phyloP scores from a whole-genome alignment of 2,797 vertebrate genomes.

The Siniperca scherzeri region DNA sequence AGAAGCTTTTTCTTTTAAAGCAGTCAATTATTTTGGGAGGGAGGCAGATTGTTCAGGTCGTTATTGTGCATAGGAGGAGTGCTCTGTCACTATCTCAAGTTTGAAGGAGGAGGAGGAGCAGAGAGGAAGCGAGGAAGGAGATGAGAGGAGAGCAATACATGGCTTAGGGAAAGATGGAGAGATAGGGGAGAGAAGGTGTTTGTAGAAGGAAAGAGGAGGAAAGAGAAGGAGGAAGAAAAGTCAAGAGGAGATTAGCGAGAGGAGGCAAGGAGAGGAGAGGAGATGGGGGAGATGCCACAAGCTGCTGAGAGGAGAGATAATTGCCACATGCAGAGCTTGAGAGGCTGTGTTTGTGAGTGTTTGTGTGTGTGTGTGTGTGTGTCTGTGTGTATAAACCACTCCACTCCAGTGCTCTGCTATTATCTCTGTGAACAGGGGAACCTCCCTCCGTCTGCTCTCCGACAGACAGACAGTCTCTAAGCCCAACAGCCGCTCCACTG shows the following conservation, averaged over 20 bases:
- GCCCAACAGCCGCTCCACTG: constrained; percentile 53
- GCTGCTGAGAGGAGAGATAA: constrained; percentile 79
- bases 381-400: constrained; percentile 67
- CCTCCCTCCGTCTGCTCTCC: constrained; percentile 71
- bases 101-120: constrained; percentile 7
- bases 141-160: constrained; percentile 27
- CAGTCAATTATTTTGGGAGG: not conserved
- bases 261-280: constrained; percentile 30
- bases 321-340: constrained; percentile 77
- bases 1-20: not conserved
- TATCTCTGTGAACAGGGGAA: constrained; percentile 72
- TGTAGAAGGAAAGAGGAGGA: constrained; percentile 1
- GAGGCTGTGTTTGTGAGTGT: constrained; percentile 53
- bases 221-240: constrained; percentile 36
- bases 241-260: constrained; percentile 58
- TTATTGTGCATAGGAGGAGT: constrained; percentile 11
- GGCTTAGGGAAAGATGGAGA: constrained; percentile 35
- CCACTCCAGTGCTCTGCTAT: constrained; percentile 72
- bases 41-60: constrained; percentile 6
- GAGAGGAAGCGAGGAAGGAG: not conserved
- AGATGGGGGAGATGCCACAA: constrained; percentile 69
- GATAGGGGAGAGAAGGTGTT: constrained; percentile 23
- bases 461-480: constrained; percentile 58
- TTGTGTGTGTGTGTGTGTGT: constrained; percentile 56
- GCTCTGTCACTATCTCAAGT: constrained; percentile 35